Base-by-base conservation (phyloP, 2,888 invertebrate species). In the Odontocerum albicorne region DNA sequence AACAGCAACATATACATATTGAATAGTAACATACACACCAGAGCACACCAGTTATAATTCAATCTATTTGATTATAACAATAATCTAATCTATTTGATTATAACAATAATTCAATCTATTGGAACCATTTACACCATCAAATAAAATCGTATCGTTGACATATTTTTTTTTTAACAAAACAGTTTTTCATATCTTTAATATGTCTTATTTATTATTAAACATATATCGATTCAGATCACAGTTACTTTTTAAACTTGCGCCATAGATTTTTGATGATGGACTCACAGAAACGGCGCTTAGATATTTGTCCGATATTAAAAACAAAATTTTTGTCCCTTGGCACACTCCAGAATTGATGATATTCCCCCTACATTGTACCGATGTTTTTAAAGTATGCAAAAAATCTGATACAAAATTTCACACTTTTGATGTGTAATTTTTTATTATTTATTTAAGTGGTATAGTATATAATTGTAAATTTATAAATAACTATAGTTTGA, bases 141-240 rank as follows among this genome's bases (percentile, higher is more conserved):
- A 17, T 44, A 31, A 31, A 44, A 59, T 42, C 52, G 42, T 43
- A 54, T 55, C 55, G 40, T 40, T 59, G 46, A 40, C 45, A 52
- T 52, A 53, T 46, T 59, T 59, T 58, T 27, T 27, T 27, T 27
- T 27, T 10, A 35, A 8, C 55, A 59, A 54, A 59, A 55, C 46
- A 56, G 52, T 59, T 56, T 60, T 62, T 61, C 63, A 64, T 63
- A 57, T 52, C 57, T 47, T 55, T 60, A 60, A 60, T 58, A 65
- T 64, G 65, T 63, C 62, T 64, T 64, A 66, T 64, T 65, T 63
- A 64, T 68, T 68, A 67, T 56, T 56, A 51, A 59, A 55, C 56
- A 49, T 55, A 55, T 57, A 57, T 77, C 78, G 74, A 75, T 55
- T 78, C 78, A 77, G 78, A 78, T 78, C 78, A 78, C 78, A 78